phyloP scores from a whole-genome alignment of 64 coral and sea anemone species.

The Pocillopora verrucosa region DNA sequence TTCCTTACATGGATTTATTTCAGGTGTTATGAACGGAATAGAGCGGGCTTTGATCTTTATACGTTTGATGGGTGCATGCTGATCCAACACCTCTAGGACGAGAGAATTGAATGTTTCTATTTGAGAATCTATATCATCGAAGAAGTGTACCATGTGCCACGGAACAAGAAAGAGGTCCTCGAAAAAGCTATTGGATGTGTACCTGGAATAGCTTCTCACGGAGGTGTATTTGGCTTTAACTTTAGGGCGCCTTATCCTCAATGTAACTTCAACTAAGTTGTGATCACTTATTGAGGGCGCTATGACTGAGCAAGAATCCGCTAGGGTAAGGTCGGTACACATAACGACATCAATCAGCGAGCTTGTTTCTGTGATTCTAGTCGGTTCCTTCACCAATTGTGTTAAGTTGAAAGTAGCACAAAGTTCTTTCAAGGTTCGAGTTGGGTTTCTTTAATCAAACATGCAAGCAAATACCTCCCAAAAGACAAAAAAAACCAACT shows the following conservation, averaged over 20 bases:
- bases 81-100: constrained; percentile 30
- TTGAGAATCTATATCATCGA: constrained; percentile 48
- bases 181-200: constrained; percentile 13
- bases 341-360: not conserved
- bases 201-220: constrained; percentile 6
- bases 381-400: constrained; percentile 17
- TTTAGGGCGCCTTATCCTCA: not conserved
- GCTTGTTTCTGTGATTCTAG: constrained; percentile 18
- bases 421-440: constrained; percentile 4
- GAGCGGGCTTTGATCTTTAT: constrained; percentile 33
- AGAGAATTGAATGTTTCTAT: constrained; percentile 37
- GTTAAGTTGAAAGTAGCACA: constrained; percentile 5
- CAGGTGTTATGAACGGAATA: constrained; percentile 24
- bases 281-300: constrained; percentile 32
- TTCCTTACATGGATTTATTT: not conserved
- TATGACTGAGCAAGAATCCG: constrained; percentile 8
- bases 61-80: constrained; percentile 29
- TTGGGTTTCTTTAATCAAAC: too few relatives aligned
- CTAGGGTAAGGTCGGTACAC: not conserved
- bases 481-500: too few relatives aligned
- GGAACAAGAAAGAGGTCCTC: constrained; percentile 23
- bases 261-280: not conserved
- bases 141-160: constrained; percentile 34
- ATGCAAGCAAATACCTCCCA: too few relatives aligned
- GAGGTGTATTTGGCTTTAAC: constrained; percentile 33